Evolutionary conservation across 2,113 vertebrate species (phyloP).

Genomic region (Cochlearius cochlearius): DNA sequence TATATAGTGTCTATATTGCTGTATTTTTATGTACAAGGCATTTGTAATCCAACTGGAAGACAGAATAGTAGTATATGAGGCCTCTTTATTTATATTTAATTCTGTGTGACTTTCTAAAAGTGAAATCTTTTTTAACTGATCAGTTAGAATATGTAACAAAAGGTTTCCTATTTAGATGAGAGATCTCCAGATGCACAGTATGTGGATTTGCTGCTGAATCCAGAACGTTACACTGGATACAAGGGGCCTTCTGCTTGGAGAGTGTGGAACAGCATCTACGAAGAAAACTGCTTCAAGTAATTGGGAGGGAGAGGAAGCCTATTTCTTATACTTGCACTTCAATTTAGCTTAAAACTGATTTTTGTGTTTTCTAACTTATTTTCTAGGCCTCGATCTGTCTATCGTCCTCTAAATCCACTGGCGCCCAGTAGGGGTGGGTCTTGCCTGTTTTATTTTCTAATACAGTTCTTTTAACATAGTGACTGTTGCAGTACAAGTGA

Average conservation of each 20-base stretch:
- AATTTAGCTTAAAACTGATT: neutral
- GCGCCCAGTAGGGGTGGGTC: constrained; percentile 85
- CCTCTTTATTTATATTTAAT: neutral
- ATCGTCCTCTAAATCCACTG: constrained; percentile 94
- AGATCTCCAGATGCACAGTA: constrained; percentile 90
- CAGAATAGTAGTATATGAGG: neutral
- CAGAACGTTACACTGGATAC: constrained; percentile 92
- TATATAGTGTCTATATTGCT: neutral
- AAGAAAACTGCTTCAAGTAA: constrained; percentile 99
- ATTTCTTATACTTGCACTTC: neutral
- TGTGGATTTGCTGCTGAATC: constrained; percentile 91
- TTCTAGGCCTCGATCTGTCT: constrained; percentile 92
- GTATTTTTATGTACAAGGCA: neutral
- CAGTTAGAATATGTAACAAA: neutral
- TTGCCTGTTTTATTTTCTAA: constrained; percentile 20
- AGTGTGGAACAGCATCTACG: constrained; percentile 98
- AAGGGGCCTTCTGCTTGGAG: constrained; percentile 94
- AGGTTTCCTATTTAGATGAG: constrained; percentile 79
- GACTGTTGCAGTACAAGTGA: neutral
- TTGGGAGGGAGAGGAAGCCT: neutral
- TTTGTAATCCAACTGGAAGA: neutral
- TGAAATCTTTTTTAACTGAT: neutral
- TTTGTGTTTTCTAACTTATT: constrained; percentile 16
- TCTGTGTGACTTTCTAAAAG: neutral
- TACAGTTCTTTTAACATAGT: neutral